Evolutionary conservation across 2,113 vertebrate species (phyloP).

Genomic region (Lynx canadensis): DNA sequence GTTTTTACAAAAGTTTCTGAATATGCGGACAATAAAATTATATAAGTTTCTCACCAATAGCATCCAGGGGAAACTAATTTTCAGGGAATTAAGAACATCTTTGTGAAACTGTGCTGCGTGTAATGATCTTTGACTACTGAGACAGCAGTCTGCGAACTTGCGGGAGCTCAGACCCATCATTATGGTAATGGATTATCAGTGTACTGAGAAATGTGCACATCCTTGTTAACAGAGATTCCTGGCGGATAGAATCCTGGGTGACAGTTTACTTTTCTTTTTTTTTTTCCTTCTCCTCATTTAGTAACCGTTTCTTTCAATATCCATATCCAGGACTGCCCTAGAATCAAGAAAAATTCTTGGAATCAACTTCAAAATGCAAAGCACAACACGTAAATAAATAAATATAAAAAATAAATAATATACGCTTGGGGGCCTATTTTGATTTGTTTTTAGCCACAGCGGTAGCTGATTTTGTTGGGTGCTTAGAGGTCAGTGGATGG

Average conservation of each 20-base stretch:
- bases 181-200: not conserved
- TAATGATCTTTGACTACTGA: not conserved
- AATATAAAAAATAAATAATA: not conserved
- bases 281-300: not conserved
- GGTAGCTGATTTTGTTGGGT: not conserved
- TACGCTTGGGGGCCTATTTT: not conserved
- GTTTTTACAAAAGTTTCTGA: not conserved
- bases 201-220: not conserved
- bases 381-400: not conserved
- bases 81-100: not conserved
- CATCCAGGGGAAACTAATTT: not conserved
- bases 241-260: not conserved
- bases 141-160: not conserved
- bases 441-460: not conserved
- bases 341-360: not conserved
- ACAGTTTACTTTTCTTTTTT: not conserved
- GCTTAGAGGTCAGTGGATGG: not conserved
- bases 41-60: not conserved
- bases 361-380: slow-evolving; percentile 27
- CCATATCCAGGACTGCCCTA: not conserved
- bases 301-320: not conserved
- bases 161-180: accelerated
- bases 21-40: not conserved
- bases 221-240: not conserved
- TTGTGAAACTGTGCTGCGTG: accelerated